Conservation (phyloP, 2,797 vertebrate genomes). For the Phoeniculus purpureus region DNA sequence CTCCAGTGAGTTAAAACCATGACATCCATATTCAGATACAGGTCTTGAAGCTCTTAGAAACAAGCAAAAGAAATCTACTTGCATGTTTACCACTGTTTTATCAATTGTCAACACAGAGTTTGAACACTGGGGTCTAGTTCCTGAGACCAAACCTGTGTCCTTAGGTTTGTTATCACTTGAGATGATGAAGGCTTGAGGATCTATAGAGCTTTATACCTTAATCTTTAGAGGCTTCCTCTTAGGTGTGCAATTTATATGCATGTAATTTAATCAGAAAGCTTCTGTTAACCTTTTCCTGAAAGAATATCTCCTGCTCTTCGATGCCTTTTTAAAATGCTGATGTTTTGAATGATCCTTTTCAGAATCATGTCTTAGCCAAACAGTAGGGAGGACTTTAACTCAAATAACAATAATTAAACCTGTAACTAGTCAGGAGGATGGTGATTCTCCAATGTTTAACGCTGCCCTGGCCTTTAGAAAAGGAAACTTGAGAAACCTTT, state of each 20-base stretch:
- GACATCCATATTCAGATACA: neutral
- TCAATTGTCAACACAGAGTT: neutral
- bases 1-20: neutral
- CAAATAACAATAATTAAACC: constrained; percentile 52
- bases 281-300: constrained; percentile 4
- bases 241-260: neutral
- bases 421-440: neutral
- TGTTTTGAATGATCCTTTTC: neutral
- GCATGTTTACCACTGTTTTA: neutral
- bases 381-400: constrained; percentile 39
- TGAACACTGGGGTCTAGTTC: neutral
- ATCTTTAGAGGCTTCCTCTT: neutral
- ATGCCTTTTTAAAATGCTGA: constrained; percentile 6
- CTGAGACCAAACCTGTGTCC: neutral
- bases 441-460: constrained; percentile 25
- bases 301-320: neutral
- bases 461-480: neutral
- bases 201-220: neutral
- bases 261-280: neutral
- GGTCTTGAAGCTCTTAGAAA: neutral
- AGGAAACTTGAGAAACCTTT: neutral
- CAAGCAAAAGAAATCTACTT: neutral
- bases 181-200: neutral
- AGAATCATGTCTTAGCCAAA: neutral
- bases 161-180: neutral